Evolutionary conservation across 2,888 invertebrate species (phyloP).

Genomic region (Quadroppia sp.): DNA sequence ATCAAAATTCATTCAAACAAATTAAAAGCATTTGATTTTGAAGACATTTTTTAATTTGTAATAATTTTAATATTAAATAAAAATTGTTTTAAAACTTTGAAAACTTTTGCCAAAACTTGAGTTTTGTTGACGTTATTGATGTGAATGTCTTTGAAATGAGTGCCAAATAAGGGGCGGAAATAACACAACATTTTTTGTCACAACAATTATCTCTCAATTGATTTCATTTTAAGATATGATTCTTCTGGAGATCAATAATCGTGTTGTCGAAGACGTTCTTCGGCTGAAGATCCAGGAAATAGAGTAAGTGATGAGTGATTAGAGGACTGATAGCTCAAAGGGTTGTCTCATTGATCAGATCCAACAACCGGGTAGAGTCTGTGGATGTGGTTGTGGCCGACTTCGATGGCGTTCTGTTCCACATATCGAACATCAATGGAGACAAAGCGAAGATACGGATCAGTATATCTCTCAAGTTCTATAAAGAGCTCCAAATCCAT

Average conservation of each 20-base stretch:
- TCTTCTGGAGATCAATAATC: conserved; percentile 97
- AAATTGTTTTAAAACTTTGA: no score
- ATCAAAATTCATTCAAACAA: background rate
- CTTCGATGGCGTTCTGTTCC: conserved; percentile 98
- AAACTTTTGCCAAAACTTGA: no score
- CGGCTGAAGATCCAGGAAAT: conserved; percentile 63
- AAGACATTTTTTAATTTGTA: no score
- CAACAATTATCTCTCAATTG: no score
- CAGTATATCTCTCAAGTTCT: conserved; percentile 98
- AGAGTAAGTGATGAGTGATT: conserved; percentile 38
- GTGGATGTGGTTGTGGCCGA: conserved; percentile 92
- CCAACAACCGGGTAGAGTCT: conserved; percentile 86
- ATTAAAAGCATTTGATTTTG: no score
- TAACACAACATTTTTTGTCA: no score
- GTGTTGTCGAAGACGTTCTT: conserved; percentile 96
- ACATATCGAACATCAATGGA: conserved; percentile 92
- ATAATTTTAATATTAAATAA: no score
- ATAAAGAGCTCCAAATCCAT: conserved; percentile 94
- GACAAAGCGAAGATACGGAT: conserved; percentile 97
- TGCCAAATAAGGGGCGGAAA: no score
- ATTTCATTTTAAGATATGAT: conserved; percentile 79
- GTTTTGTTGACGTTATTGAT: no score
- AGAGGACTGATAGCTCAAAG: no score
- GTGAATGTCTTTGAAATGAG: no score
- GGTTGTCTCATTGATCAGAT: no score